A percentile compares a stretch with the other conserved stretches of the same genome.
Evolutionary conservation across 1,140 invertebrate species (phyloP).

Genomic region (Drosophila micromelanica): DNA sequence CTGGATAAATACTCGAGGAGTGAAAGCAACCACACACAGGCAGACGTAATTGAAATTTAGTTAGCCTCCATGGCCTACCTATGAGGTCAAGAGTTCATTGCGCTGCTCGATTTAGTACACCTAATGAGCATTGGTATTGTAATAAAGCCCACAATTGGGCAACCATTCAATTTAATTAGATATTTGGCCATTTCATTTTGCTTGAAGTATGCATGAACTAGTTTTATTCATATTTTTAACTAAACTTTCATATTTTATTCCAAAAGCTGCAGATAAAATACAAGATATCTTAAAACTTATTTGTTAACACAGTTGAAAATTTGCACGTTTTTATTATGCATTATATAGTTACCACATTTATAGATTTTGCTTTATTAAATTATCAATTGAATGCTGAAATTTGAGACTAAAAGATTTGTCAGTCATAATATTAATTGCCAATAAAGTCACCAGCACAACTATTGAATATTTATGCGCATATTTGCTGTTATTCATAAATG

Average conservation of each 20-base stretch:
- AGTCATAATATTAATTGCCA: conserved; percentile 18
- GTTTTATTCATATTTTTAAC: too few relatives aligned
- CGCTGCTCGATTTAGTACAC: conserved; percentile 26
- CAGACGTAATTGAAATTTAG: conserved; percentile 74
- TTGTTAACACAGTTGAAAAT: too few relatives aligned
- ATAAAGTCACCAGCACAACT: conserved; percentile 11
- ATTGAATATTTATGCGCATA: conserved; percentile 18
- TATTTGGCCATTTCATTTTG: background rate
- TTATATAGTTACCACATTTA: too few relatives aligned
- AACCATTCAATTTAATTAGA: conserved; percentile 29
- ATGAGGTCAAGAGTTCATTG: conserved; percentile 40
- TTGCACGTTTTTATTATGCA: too few relatives aligned
- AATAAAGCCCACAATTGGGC: conserved; percentile 36
- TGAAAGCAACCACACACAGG: background rate
- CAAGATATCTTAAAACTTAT: too few relatives aligned
- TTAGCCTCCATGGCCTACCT: conserved; percentile 32
- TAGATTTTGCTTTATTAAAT: background rate
- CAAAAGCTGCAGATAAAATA: too few relatives aligned
- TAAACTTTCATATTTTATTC: too few relatives aligned
- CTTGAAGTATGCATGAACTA: background rate
- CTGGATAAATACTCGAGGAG: conserved; percentile 29
- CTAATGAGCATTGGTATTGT: conserved; percentile 28
- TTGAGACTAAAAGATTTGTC: background rate
- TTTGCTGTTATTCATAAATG: conserved; percentile 10
- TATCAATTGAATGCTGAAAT: background rate